Evolutionary conservation across 2,113 vertebrate genomes (phyloP).

Genomic region (Toxostoma redivivum): DNA sequence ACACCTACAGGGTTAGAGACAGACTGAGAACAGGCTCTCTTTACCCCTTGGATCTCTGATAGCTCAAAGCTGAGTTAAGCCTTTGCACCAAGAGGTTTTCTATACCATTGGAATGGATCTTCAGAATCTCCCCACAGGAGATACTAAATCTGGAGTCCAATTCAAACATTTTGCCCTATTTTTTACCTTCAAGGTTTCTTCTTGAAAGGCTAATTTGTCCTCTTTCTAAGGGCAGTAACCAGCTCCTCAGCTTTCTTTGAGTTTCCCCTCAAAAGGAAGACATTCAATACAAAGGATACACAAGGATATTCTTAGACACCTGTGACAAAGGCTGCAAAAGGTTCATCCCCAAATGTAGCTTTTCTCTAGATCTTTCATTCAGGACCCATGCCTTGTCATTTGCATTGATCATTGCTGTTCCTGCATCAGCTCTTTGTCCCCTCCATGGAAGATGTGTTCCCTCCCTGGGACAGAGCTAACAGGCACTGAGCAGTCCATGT

Average conservation of each 20-base stretch:
- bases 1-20: neutral
- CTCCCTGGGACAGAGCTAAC: neutral
- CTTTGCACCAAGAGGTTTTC: neutral
- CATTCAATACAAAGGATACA: neutral
- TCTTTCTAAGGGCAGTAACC: neutral
- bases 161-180: neutral
- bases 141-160: neutral
- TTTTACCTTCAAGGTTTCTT: neutral
- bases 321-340: neutral
- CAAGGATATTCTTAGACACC: neutral
- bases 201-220: neutral
- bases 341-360: neutral
- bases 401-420: neutral
- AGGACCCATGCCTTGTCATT: neutral
- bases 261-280: neutral
- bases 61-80: neutral
- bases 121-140: neutral
- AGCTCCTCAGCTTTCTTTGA: neutral
- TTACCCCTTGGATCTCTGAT: neutral
- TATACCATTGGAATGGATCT: neutral
- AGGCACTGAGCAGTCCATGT: fast-evolving
- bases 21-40: neutral
- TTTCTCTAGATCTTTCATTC: neutral
- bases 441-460: neutral
- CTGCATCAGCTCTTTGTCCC: neutral